Evolutionary conservation across 1,140 invertebrate species (phyloP), one percentile per base, ranked within the genome.

Genomic region (Heliconius nattereri): DNA sequence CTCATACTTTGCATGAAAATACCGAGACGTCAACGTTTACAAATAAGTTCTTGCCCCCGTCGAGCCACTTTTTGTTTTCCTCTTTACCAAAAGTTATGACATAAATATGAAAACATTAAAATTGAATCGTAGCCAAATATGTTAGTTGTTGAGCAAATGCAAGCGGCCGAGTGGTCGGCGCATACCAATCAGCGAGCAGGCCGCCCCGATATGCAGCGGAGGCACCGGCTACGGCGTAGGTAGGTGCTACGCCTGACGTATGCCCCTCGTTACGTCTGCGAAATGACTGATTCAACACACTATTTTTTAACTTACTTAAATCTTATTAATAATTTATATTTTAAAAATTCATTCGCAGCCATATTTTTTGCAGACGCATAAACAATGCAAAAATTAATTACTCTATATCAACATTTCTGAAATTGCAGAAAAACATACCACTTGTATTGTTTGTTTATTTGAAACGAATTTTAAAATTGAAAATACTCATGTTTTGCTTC

Each of bases 41-140:
- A 94, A 93, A 92, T 90, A 92, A 92, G 89, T 90, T 87, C 85
- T 91, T 90, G 86, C 86, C 86, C 73, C 82, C 79, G 84, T 88
- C 84, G 78, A 82, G 76, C 79, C 89, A 89, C 87, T 92, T 91
- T 94, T 92, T 90, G 86, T 90, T 93, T 90, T 90, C 86, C 86
- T 84, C 86, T 92, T 91, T 89, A 88, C 85, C 78, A 81, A 91
- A 92, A 92, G 88, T 92, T 92, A 91, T 91, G 88, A 88, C 90
- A 90, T 88, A 93, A 92, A 92, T 92, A 89, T 90, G 89, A 90
- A 93, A 90, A 91, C 86, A 93, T 92, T 91, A 91, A 90, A 92
- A 92, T 94, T 94, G 90, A 94, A 92, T 90, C 90, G 85, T 80
- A 78, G 91, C 90, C 90, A 93, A 93, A 92, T 92, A 91, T 91